A percentile compares a stretch with the other conserved stretches of the same genome.
phyloP scores from a whole-genome alignment of 2,888 invertebrate species.

The Acleris sparsana region DNA sequence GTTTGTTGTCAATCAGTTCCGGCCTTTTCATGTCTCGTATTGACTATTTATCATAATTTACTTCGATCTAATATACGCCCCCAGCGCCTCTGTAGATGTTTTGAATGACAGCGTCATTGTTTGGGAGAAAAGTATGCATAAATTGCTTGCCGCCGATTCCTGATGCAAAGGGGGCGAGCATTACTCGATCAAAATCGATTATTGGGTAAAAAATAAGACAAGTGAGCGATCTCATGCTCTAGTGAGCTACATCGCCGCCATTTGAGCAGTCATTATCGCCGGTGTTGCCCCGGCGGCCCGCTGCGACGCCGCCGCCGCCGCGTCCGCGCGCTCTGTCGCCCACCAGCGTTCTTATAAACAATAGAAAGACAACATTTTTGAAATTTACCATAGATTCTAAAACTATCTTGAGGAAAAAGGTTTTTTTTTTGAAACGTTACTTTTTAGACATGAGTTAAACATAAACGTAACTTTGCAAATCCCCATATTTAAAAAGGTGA shows the following conservation, averaged over 20 bases:
- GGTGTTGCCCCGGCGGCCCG: slow-evolving; percentile 28
- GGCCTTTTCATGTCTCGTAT: slow-evolving; percentile 13
- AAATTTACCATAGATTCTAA: no score
- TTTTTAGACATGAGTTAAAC: no score
- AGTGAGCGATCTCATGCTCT: slow-evolving; percentile 58
- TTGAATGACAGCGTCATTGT: not conserved
- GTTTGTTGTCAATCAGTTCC: slow-evolving; percentile 8
- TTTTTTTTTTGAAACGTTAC: no score
- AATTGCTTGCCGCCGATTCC: slow-evolving; percentile 12
- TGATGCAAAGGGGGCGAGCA: slow-evolving; percentile 40
- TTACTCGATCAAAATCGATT: slow-evolving; percentile 56
- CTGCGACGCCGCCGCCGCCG: slow-evolving; percentile 5
- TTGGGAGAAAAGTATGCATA: not conserved
- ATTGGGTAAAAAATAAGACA: slow-evolving; percentile 48
- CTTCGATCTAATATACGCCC: no score
- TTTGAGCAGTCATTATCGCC: slow-evolving; percentile 42
- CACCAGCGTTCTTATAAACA: no score
- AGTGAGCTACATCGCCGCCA: slow-evolving; percentile 61
- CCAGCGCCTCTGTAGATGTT: not conserved
- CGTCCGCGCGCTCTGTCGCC: no score
- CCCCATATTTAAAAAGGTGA: no score
- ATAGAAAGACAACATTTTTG: no score
- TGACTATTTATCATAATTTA: not conserved
- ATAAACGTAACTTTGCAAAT: no score
- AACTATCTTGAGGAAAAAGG: no score